phyloP scores from a whole-genome alignment of 2,888 invertebrate species.

The Dryocosmus kuriphilus region DNA sequence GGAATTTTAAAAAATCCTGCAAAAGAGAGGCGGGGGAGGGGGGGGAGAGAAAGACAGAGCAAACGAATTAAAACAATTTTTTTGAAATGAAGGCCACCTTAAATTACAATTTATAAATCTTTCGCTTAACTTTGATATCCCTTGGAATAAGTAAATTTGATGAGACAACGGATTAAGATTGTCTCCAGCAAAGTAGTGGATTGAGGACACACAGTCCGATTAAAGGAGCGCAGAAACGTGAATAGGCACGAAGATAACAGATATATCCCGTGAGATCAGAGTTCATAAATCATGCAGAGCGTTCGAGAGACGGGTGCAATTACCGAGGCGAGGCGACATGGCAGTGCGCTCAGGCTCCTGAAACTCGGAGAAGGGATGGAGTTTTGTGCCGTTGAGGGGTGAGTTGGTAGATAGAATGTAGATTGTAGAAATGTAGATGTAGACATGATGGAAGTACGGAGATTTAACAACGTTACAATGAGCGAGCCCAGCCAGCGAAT shows the following conservation, averaged over 20 bases:
- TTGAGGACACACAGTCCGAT: constrained; percentile 26
- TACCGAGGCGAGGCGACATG: constrained; percentile 61
- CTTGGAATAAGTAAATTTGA: not conserved
- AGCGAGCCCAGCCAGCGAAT: constrained; percentile 63
- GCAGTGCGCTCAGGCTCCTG: constrained; percentile 30
- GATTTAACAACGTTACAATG: constrained; percentile 75
- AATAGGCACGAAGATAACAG: constrained; percentile 32
- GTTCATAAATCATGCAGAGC: constrained; percentile 63
- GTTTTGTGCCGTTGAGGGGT: constrained; percentile 48
- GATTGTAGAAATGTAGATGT: constrained; percentile 45
- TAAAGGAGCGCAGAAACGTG: constrained; percentile 19
- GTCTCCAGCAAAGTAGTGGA: constrained; percentile 7
- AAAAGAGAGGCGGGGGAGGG: no score
- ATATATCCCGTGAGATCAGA: constrained; percentile 43
- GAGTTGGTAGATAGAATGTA: constrained; percentile 1
- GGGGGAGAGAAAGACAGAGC: no score
- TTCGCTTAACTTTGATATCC: not conserved
- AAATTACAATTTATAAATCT: not conserved
- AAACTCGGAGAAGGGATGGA: constrained; percentile 40
- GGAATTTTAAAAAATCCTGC: no score
- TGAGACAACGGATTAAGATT: constrained; percentile 1
- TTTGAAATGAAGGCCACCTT: no score
- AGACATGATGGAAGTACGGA: constrained; percentile 72
- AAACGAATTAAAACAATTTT: no score
- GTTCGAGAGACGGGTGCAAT: constrained; percentile 64